phyloP scores from a whole-genome alignment of 2,113 vertebrate genomes.

The Oryzias curvinotus region DNA sequence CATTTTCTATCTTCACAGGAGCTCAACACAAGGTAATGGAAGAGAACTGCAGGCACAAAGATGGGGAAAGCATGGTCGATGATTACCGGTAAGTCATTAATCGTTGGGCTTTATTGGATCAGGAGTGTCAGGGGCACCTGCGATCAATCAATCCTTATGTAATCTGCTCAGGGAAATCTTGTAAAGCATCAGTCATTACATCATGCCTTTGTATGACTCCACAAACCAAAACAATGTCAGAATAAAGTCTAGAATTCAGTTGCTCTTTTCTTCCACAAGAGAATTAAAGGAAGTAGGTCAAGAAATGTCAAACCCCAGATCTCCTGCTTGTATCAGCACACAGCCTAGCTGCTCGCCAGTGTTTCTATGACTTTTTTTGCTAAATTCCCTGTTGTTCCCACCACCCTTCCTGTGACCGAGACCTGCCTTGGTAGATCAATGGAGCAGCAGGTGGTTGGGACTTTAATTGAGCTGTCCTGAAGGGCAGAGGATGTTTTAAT shows the following conservation, averaged over 20 bases:
- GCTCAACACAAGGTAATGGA: slow-evolving; percentile 6
- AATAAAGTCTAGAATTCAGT: too few species aligned
- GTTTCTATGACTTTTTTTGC: slow-evolving; percentile 23
- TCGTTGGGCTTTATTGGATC: slow-evolving; percentile 43
- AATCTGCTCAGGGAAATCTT: slow-evolving; percentile 51
- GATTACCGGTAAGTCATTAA: slow-evolving; percentile 28
- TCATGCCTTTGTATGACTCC: not conserved
- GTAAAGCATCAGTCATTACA: slow-evolving; percentile 46
- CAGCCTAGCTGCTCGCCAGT: slow-evolving; percentile 11
- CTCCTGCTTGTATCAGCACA: not conserved
- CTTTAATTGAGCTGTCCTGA: slow-evolving; percentile 74
- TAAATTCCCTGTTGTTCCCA: slow-evolving; percentile 19
- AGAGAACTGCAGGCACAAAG: slow-evolving; percentile 11
- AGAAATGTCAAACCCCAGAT: not conserved
- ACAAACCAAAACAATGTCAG: too few species aligned
- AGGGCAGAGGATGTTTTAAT: slow-evolving; percentile 66
- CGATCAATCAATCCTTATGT: slow-evolving; percentile 51
- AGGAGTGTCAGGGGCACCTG: slow-evolving; percentile 48
- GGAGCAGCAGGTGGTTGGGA: slow-evolving; percentile 48
- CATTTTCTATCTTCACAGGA: not conserved
- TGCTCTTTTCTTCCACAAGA: too few species aligned
- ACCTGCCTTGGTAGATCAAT: slow-evolving; percentile 68
- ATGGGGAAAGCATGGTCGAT: slow-evolving; percentile 36
- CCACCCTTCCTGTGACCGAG: slow-evolving; percentile 34
- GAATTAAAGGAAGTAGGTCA: too few species aligned